Conservation (phyloP, 30 jellyfish, hydroid and myxozoan genomes). For the Rhopilema esculentum region DNA sequence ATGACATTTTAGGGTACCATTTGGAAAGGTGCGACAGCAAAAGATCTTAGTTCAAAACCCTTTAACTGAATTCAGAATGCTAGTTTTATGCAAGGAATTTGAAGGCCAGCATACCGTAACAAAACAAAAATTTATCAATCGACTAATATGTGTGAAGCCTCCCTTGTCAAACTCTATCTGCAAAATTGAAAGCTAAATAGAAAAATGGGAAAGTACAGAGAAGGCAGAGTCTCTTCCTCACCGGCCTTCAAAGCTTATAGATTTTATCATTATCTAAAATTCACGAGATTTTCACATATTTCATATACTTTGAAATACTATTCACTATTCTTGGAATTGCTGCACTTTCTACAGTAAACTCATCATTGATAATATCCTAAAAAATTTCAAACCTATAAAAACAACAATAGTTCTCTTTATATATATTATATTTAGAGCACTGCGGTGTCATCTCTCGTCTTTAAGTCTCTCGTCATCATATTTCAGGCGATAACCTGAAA, state of each 20-base stretch:
- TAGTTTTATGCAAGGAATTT: not conserved
- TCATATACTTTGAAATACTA: not conserved
- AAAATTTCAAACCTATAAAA: conserved; percentile 52
- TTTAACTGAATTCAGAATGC: not conserved
- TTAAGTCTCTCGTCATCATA: conserved; percentile 50
- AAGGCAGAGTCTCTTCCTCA: not conserved
- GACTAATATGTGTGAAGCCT: not conserved
- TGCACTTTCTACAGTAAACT: conserved; percentile 6
- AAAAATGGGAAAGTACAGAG: not conserved
- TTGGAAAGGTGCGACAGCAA: too few relatives aligned
- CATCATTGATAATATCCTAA: conserved; percentile 11
- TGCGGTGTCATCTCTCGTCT: conserved; percentile 59
- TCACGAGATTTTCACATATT: not conserved
- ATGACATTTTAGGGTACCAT: too few relatives aligned
- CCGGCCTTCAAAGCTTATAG: not conserved
- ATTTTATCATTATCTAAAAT: not conserved
- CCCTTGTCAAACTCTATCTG: not conserved
- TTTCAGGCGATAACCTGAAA: conserved; percentile 57
- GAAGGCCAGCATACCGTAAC: not conserved
- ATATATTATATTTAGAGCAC: not conserved
- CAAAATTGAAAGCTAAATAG: not conserved
- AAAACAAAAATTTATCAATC: not conserved
- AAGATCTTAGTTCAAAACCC: too few relatives aligned
- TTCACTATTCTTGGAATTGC: not conserved
- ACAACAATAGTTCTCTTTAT: conserved; percentile 23